Evolutionary conservation across 2,888 invertebrate genomes (phyloP).

Genomic region (Euphydryas editha): DNA sequence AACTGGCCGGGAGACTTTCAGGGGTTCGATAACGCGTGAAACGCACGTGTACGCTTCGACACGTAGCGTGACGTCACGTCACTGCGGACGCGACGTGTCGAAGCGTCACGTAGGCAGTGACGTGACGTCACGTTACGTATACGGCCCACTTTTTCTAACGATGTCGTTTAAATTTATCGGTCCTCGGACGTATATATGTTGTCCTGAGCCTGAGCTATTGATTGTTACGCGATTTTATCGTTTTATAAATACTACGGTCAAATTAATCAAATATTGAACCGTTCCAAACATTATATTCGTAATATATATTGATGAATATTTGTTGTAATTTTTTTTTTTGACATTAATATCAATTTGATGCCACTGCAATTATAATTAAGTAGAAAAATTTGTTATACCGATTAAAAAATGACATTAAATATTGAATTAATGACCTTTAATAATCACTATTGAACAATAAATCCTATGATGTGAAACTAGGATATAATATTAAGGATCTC

Average conservation of each 20-base stretch:
- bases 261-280: slow-evolving; percentile 7
- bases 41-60: background rate
- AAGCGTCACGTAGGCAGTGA: background rate
- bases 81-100: too few relatives aligned
- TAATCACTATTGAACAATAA: slow-evolving; percentile 23
- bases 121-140: background rate
- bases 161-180: background rate
- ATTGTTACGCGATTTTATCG: slow-evolving; percentile 5
- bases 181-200: background rate
- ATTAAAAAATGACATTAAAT: slow-evolving; percentile 5
- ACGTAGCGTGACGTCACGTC: background rate
- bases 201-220: background rate
- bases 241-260: slow-evolving; percentile 9
- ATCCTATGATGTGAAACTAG: slow-evolving; percentile 23
- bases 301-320: background rate
- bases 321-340: background rate
- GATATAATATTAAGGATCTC: slow-evolving; percentile 35
- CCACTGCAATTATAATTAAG: background rate
- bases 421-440: background rate
- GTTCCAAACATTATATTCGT: slow-evolving; percentile 10
- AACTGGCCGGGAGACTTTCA: slow-evolving; percentile 81
- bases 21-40: slow-evolving; percentile 64
- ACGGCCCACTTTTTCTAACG: background rate
- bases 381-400: background rate
- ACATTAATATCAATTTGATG: background rate